Percentiles rank a stretch among this genome's conserved stretches.
Evolutionary conservation across 2,797 vertebrate genomes (phyloP).

Genomic region (Microhierax caerulescens): DNA sequence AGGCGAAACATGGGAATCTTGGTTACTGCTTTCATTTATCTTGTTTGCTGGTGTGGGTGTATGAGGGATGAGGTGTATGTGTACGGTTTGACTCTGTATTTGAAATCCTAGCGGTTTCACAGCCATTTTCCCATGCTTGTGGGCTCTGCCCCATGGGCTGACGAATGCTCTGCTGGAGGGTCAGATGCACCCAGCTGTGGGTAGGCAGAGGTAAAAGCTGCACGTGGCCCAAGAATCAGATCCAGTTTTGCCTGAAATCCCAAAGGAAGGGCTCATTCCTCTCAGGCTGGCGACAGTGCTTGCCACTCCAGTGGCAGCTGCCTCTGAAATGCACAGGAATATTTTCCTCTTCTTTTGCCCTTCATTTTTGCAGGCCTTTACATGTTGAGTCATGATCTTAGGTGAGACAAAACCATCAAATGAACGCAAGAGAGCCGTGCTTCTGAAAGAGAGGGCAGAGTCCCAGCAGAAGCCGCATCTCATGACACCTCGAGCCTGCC

Average conservation of each 20-base stretch:
- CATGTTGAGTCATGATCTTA: not conserved
- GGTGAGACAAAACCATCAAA: not conserved
- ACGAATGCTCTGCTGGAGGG: not conserved
- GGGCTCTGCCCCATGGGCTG: not conserved
- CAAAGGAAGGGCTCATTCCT: not conserved
- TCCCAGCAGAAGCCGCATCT: not conserved
- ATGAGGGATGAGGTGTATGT: not conserved
- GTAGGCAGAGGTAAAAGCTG: not conserved
- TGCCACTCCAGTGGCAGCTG: accelerated
- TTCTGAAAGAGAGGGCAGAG: not conserved
- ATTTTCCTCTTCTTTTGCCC: not conserved
- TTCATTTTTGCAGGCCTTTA: not conserved
- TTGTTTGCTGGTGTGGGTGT: not conserved
- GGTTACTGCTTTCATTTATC: not conserved
- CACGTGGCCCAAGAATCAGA: not conserved
- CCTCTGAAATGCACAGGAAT: not conserved
- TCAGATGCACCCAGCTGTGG: not conserved
- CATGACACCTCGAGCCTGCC: not conserved
- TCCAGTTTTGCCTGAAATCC: not conserved
- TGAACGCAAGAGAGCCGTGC: not conserved
- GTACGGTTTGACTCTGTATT: not conserved
- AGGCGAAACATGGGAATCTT: not conserved
- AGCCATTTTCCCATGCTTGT: not conserved
- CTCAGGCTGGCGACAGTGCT: not conserved
- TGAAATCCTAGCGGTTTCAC: not conserved